phyloP scores from a whole-genome alignment of 2,888 invertebrate genomes.

The Drosophila mayaguana region DNA sequence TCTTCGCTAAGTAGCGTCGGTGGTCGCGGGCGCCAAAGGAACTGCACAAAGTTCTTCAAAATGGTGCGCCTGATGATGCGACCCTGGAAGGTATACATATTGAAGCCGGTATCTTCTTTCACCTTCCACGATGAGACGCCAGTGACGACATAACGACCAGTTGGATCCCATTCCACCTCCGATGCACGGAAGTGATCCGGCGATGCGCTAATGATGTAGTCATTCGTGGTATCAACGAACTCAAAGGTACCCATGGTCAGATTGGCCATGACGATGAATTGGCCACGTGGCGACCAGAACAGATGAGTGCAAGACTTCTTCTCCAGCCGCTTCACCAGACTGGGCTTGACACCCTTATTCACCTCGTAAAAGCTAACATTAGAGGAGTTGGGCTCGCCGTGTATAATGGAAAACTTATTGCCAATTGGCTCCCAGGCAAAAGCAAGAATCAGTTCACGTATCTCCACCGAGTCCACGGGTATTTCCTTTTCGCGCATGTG shows the following conservation, averaged over 20 bases:
- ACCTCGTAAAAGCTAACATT: conserved; percentile 97
- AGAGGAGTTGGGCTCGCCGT: conserved; percentile 92
- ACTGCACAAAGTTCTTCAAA: conserved; percentile 96
- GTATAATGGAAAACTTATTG: conserved; percentile 97
- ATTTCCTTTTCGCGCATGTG: conserved; percentile 99
- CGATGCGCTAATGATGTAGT: conserved; percentile 97
- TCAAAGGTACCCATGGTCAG: conserved; percentile 95
- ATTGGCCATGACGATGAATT: conserved; percentile 97
- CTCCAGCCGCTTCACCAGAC: conserved; percentile 94
- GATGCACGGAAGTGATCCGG: conserved; percentile 97
- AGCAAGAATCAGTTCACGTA: conserved; percentile 95
- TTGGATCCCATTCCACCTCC: conserved; percentile 99
- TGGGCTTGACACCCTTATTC: conserved; percentile 95
- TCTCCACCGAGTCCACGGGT: conserved; percentile 98
- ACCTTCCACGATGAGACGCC: conserved; percentile 98
- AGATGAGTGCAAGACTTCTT: conserved; percentile 95
- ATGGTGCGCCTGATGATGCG: conserved; percentile 91
- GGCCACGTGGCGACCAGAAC: conserved; percentile 98
- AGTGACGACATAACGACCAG: conserved; percentile 98
- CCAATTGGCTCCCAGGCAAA: conserved; percentile 99
- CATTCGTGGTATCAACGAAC: conserved; percentile 96
- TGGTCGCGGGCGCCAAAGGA: conserved; percentile 98
- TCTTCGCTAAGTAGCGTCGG: conserved; percentile 92
- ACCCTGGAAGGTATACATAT: conserved; percentile 99
- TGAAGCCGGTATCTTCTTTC: conserved; percentile 96